A percentile compares a stretch with the other conserved stretches of the same genome.
Evolutionary conservation across 2,888 invertebrate genomes (phyloP).

Genomic region (Caenorhabditis macrosperma): DNA sequence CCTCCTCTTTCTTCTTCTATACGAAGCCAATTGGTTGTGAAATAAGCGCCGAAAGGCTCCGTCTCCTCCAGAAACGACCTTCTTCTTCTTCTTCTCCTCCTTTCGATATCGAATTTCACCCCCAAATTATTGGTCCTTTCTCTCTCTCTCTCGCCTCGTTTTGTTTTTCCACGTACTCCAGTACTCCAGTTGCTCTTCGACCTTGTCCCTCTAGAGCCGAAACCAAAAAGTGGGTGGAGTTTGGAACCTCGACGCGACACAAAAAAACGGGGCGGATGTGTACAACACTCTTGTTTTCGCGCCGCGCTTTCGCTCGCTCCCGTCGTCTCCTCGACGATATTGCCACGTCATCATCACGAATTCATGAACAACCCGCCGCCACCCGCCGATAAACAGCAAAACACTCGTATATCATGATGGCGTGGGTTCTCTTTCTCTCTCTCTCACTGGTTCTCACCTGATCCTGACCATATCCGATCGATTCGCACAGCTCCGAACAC

Average conservation of each 20-base stretch:
- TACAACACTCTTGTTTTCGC: conserved; percentile 11
- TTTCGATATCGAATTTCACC: conserved; percentile 38
- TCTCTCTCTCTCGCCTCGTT: conserved; percentile 20
- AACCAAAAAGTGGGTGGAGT: conserved; percentile 38
- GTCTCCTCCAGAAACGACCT: conserved; percentile 6
- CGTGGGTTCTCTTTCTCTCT: not conserved
- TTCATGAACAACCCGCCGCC: conserved; percentile 23
- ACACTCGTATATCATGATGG: conserved; percentile 34
- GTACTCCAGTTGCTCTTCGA: conserved; percentile 18
- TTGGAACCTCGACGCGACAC: conserved; percentile 16
- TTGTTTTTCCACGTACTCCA: conserved; percentile 12
- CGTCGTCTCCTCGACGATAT: not conserved
- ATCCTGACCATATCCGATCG: conserved; percentile 76
- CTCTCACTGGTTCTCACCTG: too few relatives aligned
- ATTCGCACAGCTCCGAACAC: conserved; percentile 75
- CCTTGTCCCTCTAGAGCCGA: conserved; percentile 12
- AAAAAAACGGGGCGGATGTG: conserved; percentile 17
- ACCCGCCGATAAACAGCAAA: not conserved
- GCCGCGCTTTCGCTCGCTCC: too few relatives aligned
- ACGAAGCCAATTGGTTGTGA: not conserved
- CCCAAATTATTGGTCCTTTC: conserved; percentile 22
- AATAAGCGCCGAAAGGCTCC: not conserved
- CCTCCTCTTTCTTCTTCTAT: not conserved
- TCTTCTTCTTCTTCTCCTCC: not conserved
- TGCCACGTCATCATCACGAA: conserved; percentile 48